Evolutionary conservation across 1,140 invertebrate species (phyloP).

Genomic region (Vanessa tameamea): DNA sequence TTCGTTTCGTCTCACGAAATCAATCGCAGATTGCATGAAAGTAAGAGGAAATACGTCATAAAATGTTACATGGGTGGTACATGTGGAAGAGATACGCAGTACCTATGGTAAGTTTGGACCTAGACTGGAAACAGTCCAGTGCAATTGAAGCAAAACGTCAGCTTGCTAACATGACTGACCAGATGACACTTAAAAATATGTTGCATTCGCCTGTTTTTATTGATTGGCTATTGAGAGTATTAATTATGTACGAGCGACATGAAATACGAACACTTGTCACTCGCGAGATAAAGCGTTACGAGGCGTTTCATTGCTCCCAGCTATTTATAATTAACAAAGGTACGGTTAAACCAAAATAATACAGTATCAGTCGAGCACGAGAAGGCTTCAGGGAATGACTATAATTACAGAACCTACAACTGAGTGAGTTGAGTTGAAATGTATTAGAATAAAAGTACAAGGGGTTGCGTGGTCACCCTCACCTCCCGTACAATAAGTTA

Average conservation of each 20-base stretch:
- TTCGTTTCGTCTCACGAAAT: no score
- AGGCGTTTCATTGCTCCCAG: slow-evolving; percentile 1
- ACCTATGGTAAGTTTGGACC: background rate
- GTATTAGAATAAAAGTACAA: background rate
- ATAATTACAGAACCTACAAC: background rate
- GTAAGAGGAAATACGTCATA: no score
- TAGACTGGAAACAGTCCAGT: background rate
- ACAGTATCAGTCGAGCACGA: background rate
- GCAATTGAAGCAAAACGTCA: slow-evolving; percentile 15
- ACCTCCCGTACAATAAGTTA: slow-evolving; percentile 26
- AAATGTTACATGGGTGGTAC: background rate
- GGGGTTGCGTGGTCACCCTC: slow-evolving; percentile 27
- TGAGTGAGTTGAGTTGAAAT: background rate
- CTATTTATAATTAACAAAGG: slow-evolving; percentile 7
- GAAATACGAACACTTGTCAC: slow-evolving; percentile 5
- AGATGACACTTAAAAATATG: slow-evolving; percentile 27
- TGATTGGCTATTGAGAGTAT: slow-evolving; percentile 9
- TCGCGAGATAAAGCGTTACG: slow-evolving; percentile 2
- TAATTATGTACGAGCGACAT: slow-evolving; percentile 6
- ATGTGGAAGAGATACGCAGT: background rate
- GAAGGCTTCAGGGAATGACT: background rate
- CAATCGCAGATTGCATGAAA: no score
- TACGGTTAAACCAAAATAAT: background rate
- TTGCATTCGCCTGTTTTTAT: background rate
- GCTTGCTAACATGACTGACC: slow-evolving; percentile 25